These are phyloP conservation scores for Peromyscus melanophrys DNA, from an alignment of 2,797 vertebrate species.

Conservation along the genomic window DNA sequence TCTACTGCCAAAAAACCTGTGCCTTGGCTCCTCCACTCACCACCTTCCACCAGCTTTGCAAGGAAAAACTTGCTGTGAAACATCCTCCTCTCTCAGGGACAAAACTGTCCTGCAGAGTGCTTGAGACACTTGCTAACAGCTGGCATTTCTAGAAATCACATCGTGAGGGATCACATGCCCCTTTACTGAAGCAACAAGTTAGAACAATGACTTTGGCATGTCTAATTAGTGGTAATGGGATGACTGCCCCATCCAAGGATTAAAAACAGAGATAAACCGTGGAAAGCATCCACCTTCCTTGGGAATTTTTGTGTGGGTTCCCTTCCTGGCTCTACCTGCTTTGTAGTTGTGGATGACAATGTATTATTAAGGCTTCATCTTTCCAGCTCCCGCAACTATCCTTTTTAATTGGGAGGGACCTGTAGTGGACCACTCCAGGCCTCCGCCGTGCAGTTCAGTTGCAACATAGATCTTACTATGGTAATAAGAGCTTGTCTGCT, in stretches of 20 bases:
- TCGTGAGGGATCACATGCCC: conserved; percentile 46
- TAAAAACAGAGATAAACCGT: not conserved
- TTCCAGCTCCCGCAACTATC: conserved; percentile 64
- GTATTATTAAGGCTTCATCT: conserved; percentile 22
- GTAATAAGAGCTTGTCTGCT: not conserved
- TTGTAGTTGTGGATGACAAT: not conserved
- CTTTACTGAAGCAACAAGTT: conserved; percentile 35
- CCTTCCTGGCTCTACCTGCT: not conserved
- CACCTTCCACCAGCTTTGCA: conserved; percentile 75
- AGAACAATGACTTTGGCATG: conserved; percentile 77
- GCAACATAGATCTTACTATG: conserved; percentile 15
- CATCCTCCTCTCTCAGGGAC: conserved; percentile 68
- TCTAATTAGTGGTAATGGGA: conserved; percentile 47
- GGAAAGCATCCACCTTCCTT: not conserved
- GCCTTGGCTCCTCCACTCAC: conserved; percentile 71
- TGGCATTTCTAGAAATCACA: conserved; percentile 81
- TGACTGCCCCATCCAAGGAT: not conserved
- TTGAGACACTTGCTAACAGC: conserved; percentile 78
- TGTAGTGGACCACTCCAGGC: conserved; percentile 42
- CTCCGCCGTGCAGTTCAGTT: not conserved
- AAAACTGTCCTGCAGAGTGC: conserved; percentile 82
- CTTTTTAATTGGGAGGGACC: conserved; percentile 69
- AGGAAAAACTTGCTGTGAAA: conserved; percentile 75
- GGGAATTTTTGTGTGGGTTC: not conserved
- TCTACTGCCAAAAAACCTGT: conserved; percentile 70